These are phyloP conservation scores for Metridium senile DNA, from an alignment of 92 coral and sea anemone genomes.

Conservation along the genomic window DNA sequence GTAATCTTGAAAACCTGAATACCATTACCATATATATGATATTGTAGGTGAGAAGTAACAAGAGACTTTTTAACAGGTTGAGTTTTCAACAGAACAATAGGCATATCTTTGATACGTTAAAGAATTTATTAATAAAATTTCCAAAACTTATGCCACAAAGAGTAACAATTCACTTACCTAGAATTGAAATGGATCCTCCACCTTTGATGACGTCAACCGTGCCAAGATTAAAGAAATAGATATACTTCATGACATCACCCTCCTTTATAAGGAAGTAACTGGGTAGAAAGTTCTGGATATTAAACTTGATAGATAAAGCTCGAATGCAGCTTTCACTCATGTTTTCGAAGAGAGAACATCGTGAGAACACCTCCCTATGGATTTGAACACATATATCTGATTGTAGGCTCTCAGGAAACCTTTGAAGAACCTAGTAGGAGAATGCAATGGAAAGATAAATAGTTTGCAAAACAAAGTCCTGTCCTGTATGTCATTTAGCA, in stretches of 20 bases:
- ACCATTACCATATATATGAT: too few relatives aligned
- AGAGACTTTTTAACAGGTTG: too few relatives aligned
- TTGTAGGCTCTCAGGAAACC: slow-evolving; percentile 94
- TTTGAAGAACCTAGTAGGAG: slow-evolving; percentile 66
- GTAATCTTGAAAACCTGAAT: too few relatives aligned
- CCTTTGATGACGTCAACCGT: slow-evolving; percentile 70
- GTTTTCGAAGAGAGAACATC: slow-evolving; percentile 57
- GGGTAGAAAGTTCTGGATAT: slow-evolving; percentile 65
- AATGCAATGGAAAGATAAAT: not conserved
- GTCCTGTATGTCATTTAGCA: too few relatives aligned
- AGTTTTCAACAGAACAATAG: too few relatives aligned
- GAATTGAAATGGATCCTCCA: slow-evolving; percentile 58
- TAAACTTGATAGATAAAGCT: slow-evolving; percentile 77
- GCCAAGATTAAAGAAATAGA: slow-evolving; percentile 86
- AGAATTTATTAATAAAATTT: not conserved
- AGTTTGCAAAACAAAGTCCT: not conserved
- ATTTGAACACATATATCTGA: slow-evolving; percentile 88
- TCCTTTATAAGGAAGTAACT: slow-evolving; percentile 78
- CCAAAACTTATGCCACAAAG: not conserved
- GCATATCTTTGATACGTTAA: too few relatives aligned
- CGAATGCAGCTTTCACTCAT: slow-evolving; percentile 77
- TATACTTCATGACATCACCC: slow-evolving; percentile 81
- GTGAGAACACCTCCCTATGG: slow-evolving; percentile 65
- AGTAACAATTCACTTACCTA: slow-evolving; percentile 47
- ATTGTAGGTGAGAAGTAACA: too few relatives aligned